These are phyloP conservation scores for Poecilia latipinna DNA, from an alignment of 2,113 vertebrate species.

Conservation along the genomic window DNA sequence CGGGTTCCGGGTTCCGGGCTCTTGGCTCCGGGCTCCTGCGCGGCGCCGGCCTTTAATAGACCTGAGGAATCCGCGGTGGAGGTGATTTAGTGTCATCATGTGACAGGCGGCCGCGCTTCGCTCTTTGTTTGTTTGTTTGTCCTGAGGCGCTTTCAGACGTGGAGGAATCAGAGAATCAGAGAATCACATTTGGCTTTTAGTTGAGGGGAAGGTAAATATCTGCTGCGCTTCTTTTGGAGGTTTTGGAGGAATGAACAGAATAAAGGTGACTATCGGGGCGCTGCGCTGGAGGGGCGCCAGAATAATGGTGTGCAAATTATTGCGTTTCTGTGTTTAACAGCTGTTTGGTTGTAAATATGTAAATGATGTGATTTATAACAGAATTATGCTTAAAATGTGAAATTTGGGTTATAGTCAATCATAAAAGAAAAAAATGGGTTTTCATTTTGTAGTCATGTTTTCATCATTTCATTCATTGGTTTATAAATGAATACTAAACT, in stretches of 20 bases:
- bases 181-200: constrained; percentile 62
- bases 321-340: too few relatives aligned
- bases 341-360: too few relatives aligned
- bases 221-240: not conserved
- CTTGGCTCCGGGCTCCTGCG: not conserved
- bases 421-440: too few relatives aligned
- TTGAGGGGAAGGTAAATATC: constrained; percentile 27
- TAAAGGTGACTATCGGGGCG: not conserved
- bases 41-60: constrained; percentile 56
- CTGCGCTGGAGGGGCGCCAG: too few relatives aligned
- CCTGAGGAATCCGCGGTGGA: constrained; percentile 65
- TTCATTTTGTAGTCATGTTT: too few relatives aligned
- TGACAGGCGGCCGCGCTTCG: constrained; percentile 6
- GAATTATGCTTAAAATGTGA: too few relatives aligned
- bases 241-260: not conserved
- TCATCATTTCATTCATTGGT: too few relatives aligned
- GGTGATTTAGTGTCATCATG: constrained; percentile 46
- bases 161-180: constrained; percentile 15
- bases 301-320: too few relatives aligned
- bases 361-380: too few relatives aligned
- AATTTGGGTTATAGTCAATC: too few relatives aligned
- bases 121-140: constrained; percentile 11
- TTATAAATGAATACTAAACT: too few relatives aligned
- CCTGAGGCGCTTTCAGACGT: constrained; percentile 3
- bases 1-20: too few relatives aligned